Evolutionary conservation across 2,888 invertebrate genomes (phyloP), one percentile per base, ranked within the genome.

Genomic region (Leptinotarsa rubiginosa): DNA sequence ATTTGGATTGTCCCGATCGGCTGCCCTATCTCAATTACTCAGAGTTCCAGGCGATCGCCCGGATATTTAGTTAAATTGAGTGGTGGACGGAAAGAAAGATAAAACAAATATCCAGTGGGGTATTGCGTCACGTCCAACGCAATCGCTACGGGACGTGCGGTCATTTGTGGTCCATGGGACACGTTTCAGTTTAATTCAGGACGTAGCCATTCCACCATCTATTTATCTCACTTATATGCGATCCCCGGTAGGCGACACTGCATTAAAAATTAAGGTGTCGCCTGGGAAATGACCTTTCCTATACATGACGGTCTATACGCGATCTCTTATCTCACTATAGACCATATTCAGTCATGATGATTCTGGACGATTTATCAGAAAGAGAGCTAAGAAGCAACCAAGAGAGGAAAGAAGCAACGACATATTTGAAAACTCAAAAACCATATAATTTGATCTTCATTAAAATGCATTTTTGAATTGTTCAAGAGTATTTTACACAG

Each of bases 121-220:
- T 84, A 86, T 85, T 87, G 86, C 87, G 85, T 87, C 87, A 88
- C 88, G 88, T 87, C 84, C 82, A 75, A 82, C 83, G 85, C 85
- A 84, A 86, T 86, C 85, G 86, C 84, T 84, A 84, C 83, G 85
- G 86, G 85, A 88, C 87, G 87, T 87, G 86, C 82, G 85, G 86
- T 85, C 83, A 82, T 84, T 83, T 84, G 86, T 82, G 87, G 88
- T 87, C 85, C 83, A 82, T 81, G 83, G 86, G 86, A 74, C 88
- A 89, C 89, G 88, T 89, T 85, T 85, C 86, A 87, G 86, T 88
- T 88, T 88, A 88, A 88, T 88, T 88, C 85, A 81, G 80, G 80
- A 70, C 69, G 74, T 74, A 73, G 76, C 72, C 74, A 66, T 70
- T 67, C 75, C 69, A 77, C 81, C 80, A 84, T 85, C 84, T 86